These are phyloP conservation scores for Stomatorhinus walkeri DNA, from an alignment of 2,797 vertebrate species.

Conservation along the genomic window DNA sequence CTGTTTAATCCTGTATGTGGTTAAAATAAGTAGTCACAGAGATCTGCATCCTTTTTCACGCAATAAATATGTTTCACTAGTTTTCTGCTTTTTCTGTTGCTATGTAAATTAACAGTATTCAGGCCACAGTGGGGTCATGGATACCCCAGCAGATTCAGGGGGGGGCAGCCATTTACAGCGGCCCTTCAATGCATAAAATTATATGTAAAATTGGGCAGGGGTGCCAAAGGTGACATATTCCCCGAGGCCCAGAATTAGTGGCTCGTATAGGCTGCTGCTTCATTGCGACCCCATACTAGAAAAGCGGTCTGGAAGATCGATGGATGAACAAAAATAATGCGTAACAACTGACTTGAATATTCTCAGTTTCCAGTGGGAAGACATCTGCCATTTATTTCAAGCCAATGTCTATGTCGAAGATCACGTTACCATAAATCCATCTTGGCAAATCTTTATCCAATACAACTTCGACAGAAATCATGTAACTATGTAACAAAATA, in stretches of 20 bases:
- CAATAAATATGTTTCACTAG: neutral
- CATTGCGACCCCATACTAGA: neutral
- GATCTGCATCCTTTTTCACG: neutral
- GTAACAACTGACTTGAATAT: neutral
- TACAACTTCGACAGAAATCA: neutral
- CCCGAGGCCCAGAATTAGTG: neutral
- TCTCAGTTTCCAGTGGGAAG: neutral
- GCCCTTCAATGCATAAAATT: neutral
- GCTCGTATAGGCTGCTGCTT: neutral
- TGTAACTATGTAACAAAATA: neutral
- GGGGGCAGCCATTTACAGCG: neutral
- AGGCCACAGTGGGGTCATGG: neutral
- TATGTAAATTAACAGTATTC: neutral
- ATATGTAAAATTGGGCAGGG: neutral
- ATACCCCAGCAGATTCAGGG: neutral
- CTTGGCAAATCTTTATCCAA: neutral
- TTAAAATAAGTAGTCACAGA: neutral
- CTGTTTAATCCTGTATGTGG: neutral
- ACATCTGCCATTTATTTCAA: neutral
- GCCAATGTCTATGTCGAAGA: neutral
- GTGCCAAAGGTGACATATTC: neutral
- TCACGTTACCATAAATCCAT: neutral
- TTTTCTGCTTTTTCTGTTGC: neutral
- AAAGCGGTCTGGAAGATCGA: neutral
- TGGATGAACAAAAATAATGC: neutral